These are phyloP conservation scores for Drosophila fuyamai DNA, from an alignment of 1,140 invertebrate species.

Conservation along the genomic window DNA sequence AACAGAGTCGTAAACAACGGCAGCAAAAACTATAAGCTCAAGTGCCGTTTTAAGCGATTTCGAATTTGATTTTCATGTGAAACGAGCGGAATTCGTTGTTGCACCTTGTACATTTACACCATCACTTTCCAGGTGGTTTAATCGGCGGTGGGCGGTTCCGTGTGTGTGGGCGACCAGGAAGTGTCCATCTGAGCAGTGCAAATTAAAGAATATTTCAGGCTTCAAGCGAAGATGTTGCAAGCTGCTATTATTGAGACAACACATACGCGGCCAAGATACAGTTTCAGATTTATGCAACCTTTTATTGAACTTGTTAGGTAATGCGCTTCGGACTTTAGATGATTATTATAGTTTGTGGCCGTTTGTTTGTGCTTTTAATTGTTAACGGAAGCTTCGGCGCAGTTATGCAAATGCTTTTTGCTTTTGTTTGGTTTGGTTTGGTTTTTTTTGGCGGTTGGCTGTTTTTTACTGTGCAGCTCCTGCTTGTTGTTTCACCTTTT, in stretches of 20 bases:
- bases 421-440: slow-evolving; percentile 43
- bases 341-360: slow-evolving; percentile 28
- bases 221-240: slow-evolving; percentile 36
- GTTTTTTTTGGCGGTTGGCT: slow-evolving; percentile 40
- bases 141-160: slow-evolving; percentile 10
- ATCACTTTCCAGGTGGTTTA: slow-evolving; percentile 23
- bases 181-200: slow-evolving; percentile 23
- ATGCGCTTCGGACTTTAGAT: slow-evolving; percentile 20
- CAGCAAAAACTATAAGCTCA: slow-evolving; percentile 26
- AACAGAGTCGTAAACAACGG: slow-evolving; percentile 51
- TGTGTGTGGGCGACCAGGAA: slow-evolving; percentile 36
- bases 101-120: slow-evolving; percentile 46
- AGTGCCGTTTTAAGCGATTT: slow-evolving; percentile 49
- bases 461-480: slow-evolving; percentile 24
- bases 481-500: slow-evolving; percentile 60
- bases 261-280: slow-evolving; percentile 21
- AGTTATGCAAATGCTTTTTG: slow-evolving; percentile 61
- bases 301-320: slow-evolving; percentile 60
- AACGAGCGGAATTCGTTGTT: slow-evolving; percentile 40
- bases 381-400: slow-evolving; percentile 60
- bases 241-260: slow-evolving; percentile 31
- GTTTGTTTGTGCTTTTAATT: slow-evolving; percentile 65
- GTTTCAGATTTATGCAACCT: slow-evolving; percentile 50
- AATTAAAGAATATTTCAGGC: slow-evolving; percentile 37
- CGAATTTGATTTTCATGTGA: slow-evolving; percentile 46